Conservation (phyloP, 2,888 invertebrate genomes). For the Halictus ligatus region DNA sequence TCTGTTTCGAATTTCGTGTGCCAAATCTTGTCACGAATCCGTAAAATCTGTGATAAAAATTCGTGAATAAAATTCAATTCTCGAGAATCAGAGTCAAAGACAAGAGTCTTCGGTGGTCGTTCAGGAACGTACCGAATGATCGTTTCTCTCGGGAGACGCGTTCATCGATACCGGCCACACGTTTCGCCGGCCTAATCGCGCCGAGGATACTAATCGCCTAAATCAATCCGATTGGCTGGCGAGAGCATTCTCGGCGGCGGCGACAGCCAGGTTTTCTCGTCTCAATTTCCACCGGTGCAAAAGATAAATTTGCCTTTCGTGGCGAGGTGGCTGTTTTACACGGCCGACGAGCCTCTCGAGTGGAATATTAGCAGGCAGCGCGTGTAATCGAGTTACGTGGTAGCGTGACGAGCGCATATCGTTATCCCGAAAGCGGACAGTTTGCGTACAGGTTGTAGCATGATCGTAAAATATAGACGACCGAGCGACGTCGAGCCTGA, state of each 20-base stretch:
- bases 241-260: not conserved
- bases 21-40: too few relatives aligned
- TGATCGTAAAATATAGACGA: slow-evolving; percentile 37
- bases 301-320: slow-evolving; percentile 31
- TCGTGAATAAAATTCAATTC: too few relatives aligned
- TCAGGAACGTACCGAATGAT: too few relatives aligned
- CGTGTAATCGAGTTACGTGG: slow-evolving; percentile 48
- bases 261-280: not conserved
- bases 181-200: slow-evolving; percentile 1
- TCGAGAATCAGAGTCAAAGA: too few relatives aligned
- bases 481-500: slow-evolving; percentile 16
- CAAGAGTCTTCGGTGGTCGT: too few relatives aligned
- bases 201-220: not conserved
- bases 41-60: too few relatives aligned
- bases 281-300: slow-evolving; percentile 26
- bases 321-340: slow-evolving; percentile 16
- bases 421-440: slow-evolving; percentile 50
- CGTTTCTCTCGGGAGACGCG: not conserved
- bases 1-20: too few relatives aligned
- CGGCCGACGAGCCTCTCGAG: slow-evolving; percentile 8
- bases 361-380: slow-evolving; percentile 36
- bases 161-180: not conserved
- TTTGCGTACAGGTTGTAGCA: slow-evolving; percentile 50
- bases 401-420: slow-evolving; percentile 34
- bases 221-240: not conserved